phyloP scores from a whole-genome alignment of 2,888 invertebrate species.

The Eupeodes luniger region DNA sequence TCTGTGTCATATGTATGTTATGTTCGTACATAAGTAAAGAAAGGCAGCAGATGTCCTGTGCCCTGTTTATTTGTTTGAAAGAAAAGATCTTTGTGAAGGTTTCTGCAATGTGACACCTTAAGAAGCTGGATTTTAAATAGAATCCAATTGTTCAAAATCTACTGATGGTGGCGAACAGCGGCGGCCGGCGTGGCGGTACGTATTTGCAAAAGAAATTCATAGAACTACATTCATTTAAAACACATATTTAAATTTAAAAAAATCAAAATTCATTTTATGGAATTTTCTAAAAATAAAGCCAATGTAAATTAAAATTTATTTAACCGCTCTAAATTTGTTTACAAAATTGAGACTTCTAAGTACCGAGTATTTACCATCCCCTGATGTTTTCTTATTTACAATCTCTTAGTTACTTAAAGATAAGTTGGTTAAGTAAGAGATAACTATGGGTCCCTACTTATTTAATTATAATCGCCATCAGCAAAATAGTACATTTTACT shows the following conservation, averaged over 20 bases:
- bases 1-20: too few species aligned
- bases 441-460: too few species aligned
- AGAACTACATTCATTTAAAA: constrained; percentile 1
- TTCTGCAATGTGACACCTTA: constrained; percentile 59
- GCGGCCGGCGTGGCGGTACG: neutral
- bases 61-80: neutral
- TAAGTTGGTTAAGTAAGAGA: too few species aligned
- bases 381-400: too few species aligned
- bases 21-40: neutral
- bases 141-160: constrained; percentile 58
- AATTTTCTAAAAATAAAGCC: too few species aligned
- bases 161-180: constrained; percentile 8
- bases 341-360: too few species aligned
- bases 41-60: constrained; percentile 63
- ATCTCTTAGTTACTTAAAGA: too few species aligned
- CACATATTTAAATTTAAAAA: neutral
- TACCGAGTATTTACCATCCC: too few species aligned
- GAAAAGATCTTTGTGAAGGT: constrained; percentile 2
- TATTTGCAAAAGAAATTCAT: constrained; percentile 3
- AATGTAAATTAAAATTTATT: too few species aligned
- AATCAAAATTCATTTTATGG: neutral
- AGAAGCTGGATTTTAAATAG: constrained; percentile 62
- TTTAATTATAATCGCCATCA: too few species aligned
- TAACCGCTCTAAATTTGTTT: too few species aligned
- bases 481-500: too few species aligned